Percentiles rank a stretch among this genome's conserved stretches.
Evolutionary conservation across 2,113 vertebrate genomes (phyloP).

Genomic region (Rhinolophus ferrumequinum): DNA sequence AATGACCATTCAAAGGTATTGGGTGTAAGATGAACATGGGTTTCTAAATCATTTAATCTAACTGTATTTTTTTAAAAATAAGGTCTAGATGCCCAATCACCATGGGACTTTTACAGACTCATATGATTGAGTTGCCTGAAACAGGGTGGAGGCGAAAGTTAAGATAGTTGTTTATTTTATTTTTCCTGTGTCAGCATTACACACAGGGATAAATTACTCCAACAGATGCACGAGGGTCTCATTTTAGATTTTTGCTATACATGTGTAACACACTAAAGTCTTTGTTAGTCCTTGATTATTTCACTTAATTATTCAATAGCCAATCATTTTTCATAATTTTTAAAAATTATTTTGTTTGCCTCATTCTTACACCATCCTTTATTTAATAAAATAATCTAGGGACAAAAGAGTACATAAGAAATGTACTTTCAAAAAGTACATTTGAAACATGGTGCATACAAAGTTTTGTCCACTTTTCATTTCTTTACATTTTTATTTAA

Average conservation of each 20-base stretch:
- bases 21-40: not conserved
- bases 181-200: not conserved
- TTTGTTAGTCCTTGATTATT: not conserved
- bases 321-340: not conserved
- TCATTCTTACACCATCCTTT: not conserved
- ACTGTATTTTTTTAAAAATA: not conserved
- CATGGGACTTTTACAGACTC: not conserved
- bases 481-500: not conserved
- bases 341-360: not conserved
- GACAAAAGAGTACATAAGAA: not conserved
- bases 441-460: not conserved
- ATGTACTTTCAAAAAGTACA: too few relatives aligned
- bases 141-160: not conserved
- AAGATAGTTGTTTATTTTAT: not conserved
- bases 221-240: not conserved
- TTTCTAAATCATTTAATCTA: conserved; percentile 4
- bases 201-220: not conserved
- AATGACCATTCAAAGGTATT: not conserved
- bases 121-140: not conserved
- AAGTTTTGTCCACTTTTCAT: not conserved
- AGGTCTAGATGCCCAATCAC: not conserved
- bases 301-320: not conserved
- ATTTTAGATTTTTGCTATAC: not conserved
- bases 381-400: not conserved
- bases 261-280: not conserved